Percentiles rank a stretch among this genome's conserved stretches.
These are phyloP conservation scores for Bombus sibiricus DNA, from an alignment of 1,140 invertebrate genomes.

Conservation along the genomic window DNA sequence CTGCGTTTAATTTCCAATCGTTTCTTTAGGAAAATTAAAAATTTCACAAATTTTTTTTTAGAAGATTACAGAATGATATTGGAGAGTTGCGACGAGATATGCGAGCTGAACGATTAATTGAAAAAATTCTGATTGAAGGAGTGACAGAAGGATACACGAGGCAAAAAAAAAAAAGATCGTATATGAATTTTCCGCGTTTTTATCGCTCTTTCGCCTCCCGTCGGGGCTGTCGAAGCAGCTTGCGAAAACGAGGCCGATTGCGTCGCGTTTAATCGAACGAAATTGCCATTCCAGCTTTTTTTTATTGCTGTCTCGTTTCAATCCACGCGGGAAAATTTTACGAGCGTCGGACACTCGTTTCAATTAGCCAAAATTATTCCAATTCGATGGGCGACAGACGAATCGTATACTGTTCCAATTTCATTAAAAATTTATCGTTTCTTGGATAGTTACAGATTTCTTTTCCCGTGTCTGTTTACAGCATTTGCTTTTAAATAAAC, in stretches of 20 bases:
- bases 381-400: conserved; percentile 11
- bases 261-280: conserved; percentile 27
- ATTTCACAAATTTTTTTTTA: not conserved
- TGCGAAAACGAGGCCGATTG: conserved; percentile 21
- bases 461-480: not conserved
- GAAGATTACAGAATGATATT: too few species aligned
- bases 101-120: not conserved
- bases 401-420: not conserved
- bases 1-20: not conserved
- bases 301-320: not conserved
- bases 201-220: not conserved
- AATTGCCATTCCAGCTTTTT: not conserved
- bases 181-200: not conserved
- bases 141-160: not conserved
- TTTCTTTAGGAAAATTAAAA: too few species aligned
- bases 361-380: conserved; percentile 55
- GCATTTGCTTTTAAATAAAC: too few species aligned
- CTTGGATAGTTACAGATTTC: not conserved
- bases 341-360: conserved; percentile 1
- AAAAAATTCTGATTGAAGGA: not conserved
- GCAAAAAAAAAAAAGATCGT: not conserved
- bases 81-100: too few species aligned
- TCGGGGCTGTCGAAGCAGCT: not conserved
- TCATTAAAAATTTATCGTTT: not conserved
- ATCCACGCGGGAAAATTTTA: conserved; percentile 17